A percentile compares a stretch with the other conserved stretches of the same genome.
Conservation (phyloP, 64 coral and sea anemone species). For the Exaiptasia diaphana region DNA sequence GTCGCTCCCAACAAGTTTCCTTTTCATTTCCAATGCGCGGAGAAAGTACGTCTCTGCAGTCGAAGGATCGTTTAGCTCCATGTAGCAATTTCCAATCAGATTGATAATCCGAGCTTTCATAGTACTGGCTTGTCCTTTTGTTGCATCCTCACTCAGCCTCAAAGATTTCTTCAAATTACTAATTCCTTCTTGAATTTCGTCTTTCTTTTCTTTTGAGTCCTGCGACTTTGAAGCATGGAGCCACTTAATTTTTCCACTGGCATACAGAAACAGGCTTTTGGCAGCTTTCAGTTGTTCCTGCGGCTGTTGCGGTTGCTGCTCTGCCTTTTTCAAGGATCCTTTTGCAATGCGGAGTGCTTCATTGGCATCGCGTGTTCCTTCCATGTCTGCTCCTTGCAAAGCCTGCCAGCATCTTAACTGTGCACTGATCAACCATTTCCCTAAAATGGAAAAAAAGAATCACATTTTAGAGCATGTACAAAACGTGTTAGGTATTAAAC, state of each 20-base stretch:
- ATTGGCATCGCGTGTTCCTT: not conserved
- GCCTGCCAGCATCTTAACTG: conserved; percentile 49
- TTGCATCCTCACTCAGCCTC: not conserved
- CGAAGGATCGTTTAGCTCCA: not conserved
- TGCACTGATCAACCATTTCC: conserved; percentile 22
- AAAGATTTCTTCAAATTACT: not conserved
- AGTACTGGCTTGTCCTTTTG: conserved; percentile 11
- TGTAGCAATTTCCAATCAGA: conserved; percentile 46
- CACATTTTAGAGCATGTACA: not conserved
- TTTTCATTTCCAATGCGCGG: conserved; percentile 15
- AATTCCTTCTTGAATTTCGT: not conserved
- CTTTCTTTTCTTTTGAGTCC: not conserved
- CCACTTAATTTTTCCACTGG: not conserved
- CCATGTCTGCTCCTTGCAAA: conserved; percentile 1
- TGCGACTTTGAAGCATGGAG: not conserved
- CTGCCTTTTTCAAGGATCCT: not conserved
- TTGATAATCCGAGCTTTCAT: conserved; percentile 31
- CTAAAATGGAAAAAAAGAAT: not conserved
- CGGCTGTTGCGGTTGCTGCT: not conserved
- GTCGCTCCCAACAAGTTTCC: conserved; percentile 21
- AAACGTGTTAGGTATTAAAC: not conserved
- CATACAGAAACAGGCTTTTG: not conserved
- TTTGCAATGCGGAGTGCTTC: not conserved
- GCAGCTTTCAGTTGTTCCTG: no score
- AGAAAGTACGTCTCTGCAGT: conserved; percentile 12